A percentile compares a stretch with the other conserved stretches of the same genome.
Conservation (phyloP, 2,113 vertebrate genomes). For the Rallus limicola region DNA sequence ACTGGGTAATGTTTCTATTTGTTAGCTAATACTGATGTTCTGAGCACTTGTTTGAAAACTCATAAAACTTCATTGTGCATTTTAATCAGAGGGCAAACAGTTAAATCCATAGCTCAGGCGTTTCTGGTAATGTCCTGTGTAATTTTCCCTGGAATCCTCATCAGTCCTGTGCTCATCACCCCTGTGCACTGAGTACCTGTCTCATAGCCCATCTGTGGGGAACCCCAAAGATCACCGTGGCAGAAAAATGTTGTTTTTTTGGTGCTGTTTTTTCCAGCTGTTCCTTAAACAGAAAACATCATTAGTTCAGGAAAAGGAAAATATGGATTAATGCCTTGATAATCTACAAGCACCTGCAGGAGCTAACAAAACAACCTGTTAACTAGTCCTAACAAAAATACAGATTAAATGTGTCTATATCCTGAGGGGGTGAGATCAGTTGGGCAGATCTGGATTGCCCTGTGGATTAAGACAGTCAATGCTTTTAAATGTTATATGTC, state of each 20-base stretch:
- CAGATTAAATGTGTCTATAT: background rate
- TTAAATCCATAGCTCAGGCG: background rate
- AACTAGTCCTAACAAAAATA: background rate
- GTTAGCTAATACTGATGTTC: background rate
- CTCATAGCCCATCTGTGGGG: background rate
- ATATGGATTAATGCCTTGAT: background rate
- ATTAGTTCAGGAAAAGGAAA: background rate
- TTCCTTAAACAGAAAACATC: background rate
- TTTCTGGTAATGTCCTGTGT: background rate
- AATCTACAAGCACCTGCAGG: background rate
- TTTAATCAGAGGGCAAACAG: background rate
- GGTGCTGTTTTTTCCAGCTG: background rate
- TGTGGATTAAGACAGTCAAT: background rate
- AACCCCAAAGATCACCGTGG: background rate
- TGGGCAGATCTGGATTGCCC: background rate
- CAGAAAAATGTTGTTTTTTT: background rate
- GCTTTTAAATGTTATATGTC: background rate
- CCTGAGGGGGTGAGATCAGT: background rate
- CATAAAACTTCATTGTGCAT: background rate
- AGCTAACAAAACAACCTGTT: background rate
- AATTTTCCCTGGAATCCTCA: background rate
- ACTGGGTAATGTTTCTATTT: background rate
- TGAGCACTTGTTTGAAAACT: background rate
- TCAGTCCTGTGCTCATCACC: background rate
- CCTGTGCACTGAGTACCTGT: background rate